Evolutionary conservation across 2,113 vertebrate species (phyloP), one percentile per base, ranked within the genome.

Genomic region (Notiomystis cincta): DNA sequence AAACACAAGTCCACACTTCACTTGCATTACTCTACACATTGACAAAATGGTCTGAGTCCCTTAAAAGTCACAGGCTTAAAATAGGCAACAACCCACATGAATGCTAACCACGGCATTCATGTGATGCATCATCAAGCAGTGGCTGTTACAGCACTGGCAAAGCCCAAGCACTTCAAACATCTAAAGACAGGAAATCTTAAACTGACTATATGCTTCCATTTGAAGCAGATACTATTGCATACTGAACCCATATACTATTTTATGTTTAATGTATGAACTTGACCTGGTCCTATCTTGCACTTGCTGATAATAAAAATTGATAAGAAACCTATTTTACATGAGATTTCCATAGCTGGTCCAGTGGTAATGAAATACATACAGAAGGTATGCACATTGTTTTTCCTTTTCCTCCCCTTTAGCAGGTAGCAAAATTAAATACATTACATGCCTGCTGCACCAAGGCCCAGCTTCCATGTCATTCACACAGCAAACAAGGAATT

Each of bases 301-400:
- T 3, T 62, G 40, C 45, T 21, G 21, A 4, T 27, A 56, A 77
- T n/a, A 70, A 61, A 58, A 42, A 61, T 11, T 9, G 7, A 4
- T 62, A 62, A 66, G 38, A 62, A 62, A 78, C 35, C 11, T 47
- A 50, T 51, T 79, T 85, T 56, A 71, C 15, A 12, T 28, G 28
- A 70, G 10, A 70, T 75, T 81, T 75, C 47, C 20, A 44, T 6
- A 35, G 28, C 2, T 70, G 61, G 42, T 45, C 48, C 42, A 70
- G 15, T 23, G 64, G 20, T 62, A 62, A 62, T 21, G 16, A 85
- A 84, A 79, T n/a, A 56, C 5, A 8, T 24, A 30, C 0, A 0
- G 5, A 78, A 67, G n/a, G 48, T 3, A 2, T 35, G 13, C 30
- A 37, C 18, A 30, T 18, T 65, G 13, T 13, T 87, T 73, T 78